phyloP scores from a whole-genome alignment of 1,140 invertebrate species.

The silkworm (Bombyx mori) region DNA sequence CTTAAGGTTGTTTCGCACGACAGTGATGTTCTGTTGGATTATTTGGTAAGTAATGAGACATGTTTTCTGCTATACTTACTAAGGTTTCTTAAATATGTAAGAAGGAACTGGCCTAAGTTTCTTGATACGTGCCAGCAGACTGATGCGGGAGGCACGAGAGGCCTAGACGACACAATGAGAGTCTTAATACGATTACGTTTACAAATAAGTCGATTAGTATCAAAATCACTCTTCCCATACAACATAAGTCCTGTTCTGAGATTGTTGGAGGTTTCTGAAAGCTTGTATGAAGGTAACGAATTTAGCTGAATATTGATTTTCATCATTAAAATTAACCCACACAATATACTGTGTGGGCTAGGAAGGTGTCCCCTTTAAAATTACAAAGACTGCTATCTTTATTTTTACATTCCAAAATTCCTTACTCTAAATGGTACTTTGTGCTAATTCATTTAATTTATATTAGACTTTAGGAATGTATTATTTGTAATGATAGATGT shows the following conservation, averaged over 20 bases:
- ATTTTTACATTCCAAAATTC: slow-evolving; percentile 43
- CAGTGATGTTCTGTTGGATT: slow-evolving; percentile 86
- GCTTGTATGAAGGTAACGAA: slow-evolving; percentile 86
- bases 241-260: slow-evolving; percentile 90
- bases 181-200: slow-evolving; percentile 84
- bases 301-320: slow-evolving; percentile 70
- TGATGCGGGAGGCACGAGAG: slow-evolving; percentile 72
- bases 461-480: slow-evolving; percentile 28
- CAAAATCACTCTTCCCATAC: slow-evolving; percentile 88
- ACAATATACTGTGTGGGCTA: not conserved
- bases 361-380: slow-evolving; percentile 2
- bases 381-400: slow-evolving; percentile 34
- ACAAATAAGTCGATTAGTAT: slow-evolving; percentile 86
- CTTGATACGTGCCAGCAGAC: slow-evolving; percentile 78
- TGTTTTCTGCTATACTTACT: slow-evolving; percentile 91
- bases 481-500: slow-evolving; percentile 4
- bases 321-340: not conserved
- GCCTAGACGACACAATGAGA: slow-evolving; percentile 86
- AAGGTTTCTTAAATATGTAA: slow-evolving; percentile 87
- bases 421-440: slow-evolving; percentile 5
- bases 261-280: slow-evolving; percentile 87
- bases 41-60: slow-evolving; percentile 92
- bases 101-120: slow-evolving; percentile 88
- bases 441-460: slow-evolving; percentile 30
- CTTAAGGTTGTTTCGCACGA: slow-evolving; percentile 87